phyloP scores from a whole-genome alignment of 2,113 vertebrate genomes.

The Lophochroa leadbeateri region DNA sequence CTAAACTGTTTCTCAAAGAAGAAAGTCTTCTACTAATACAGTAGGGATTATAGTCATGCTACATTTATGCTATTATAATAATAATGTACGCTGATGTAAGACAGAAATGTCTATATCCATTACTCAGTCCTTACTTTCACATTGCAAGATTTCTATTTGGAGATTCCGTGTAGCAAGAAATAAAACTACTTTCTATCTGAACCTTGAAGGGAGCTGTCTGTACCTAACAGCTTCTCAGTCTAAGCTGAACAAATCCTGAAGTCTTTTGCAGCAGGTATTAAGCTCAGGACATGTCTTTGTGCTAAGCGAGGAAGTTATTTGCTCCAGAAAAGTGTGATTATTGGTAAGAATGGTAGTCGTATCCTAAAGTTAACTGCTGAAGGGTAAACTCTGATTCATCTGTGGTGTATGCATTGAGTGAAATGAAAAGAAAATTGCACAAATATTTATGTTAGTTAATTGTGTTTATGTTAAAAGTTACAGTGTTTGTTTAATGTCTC shows the following conservation, averaged over 20 bases:
- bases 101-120: background rate
- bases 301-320: background rate
- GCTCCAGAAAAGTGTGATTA: constrained; percentile 33
- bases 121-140: background rate
- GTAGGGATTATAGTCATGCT: background rate
- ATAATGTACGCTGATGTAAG: background rate
- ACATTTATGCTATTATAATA: background rate
- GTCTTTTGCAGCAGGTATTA: background rate
- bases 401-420: constrained; percentile 30
- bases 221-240: background rate
- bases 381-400: constrained; percentile 36
- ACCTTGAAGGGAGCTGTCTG: background rate
- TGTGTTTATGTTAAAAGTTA: constrained; percentile 80
- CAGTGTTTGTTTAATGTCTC: constrained; percentile 79
- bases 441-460: constrained; percentile 82
- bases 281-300: background rate
- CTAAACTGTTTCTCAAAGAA: background rate
- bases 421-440: constrained; percentile 68
- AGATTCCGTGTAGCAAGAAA: background rate
- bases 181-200: background rate
- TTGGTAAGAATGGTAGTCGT: constrained; percentile 68
- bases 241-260: background rate
- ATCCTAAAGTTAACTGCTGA: constrained; percentile 24
- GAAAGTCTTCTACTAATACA: background rate
- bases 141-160: background rate